A percentile compares a stretch with the other conserved stretches of the same genome.
Evolutionary conservation across 2,797 vertebrate genomes (phyloP).

Genomic region (Zenarchopterus dispar): DNA sequence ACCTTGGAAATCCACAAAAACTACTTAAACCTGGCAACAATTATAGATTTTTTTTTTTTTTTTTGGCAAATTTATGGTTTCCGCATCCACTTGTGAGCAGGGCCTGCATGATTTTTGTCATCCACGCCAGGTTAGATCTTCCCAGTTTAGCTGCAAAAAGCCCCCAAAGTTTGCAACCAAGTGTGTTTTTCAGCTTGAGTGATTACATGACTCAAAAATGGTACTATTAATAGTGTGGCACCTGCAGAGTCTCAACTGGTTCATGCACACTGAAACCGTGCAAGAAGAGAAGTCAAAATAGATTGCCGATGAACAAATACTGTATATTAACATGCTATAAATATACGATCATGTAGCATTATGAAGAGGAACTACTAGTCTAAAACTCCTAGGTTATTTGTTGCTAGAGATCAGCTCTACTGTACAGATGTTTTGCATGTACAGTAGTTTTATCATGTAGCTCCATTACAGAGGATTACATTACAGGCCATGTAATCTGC

Average conservation of each 20-base stretch:
- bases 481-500: constrained; percentile 26
- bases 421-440: constrained; percentile 65
- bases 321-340: constrained; percentile 62
- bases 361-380: constrained; percentile 39
- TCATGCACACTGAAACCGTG: neutral
- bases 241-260: neutral
- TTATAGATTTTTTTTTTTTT: constrained; percentile 6
- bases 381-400: constrained; percentile 47
- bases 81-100: neutral
- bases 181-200: too few species aligned
- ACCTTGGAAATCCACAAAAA: constrained; percentile 55
- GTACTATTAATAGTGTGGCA: too few species aligned
- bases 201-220: too few species aligned
- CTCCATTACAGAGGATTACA: constrained; percentile 43
- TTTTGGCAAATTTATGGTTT: neutral
- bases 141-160: too few species aligned
- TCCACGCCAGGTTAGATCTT: too few species aligned
- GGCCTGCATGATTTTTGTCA: too few species aligned
- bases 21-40: constrained; percentile 60
- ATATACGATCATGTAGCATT: constrained; percentile 59
- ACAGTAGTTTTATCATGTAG: constrained; percentile 50
- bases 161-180: too few species aligned
- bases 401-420: constrained; percentile 43
- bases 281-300: constrained; percentile 27
- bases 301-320: constrained; percentile 49